Evolutionary conservation across 2,113 vertebrate genomes (phyloP).

Genomic region (Laticauda colubrina): DNA sequence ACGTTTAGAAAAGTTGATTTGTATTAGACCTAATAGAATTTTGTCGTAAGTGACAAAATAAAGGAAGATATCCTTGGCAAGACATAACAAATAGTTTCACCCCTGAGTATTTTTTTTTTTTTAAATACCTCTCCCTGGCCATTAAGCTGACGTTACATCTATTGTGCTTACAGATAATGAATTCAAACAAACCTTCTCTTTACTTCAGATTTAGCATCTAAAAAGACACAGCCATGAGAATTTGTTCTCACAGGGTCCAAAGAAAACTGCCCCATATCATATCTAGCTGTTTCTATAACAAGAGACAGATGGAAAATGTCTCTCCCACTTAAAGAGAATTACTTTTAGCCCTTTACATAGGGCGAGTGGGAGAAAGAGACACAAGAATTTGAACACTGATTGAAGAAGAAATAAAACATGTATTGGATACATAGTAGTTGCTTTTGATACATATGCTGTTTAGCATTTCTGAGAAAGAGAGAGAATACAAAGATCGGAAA

Average conservation of each 20-base stretch:
- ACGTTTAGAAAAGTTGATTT: background rate
- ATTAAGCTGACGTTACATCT: background rate
- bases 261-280: background rate
- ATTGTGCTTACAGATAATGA: background rate
- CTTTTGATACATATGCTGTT: background rate
- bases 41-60: background rate
- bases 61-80: background rate
- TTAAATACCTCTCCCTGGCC: background rate
- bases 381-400: background rate
- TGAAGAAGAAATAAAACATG: background rate
- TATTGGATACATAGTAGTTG: background rate
- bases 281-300: background rate
- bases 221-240: background rate
- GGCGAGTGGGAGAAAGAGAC: background rate
- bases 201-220: background rate
- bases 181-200: background rate
- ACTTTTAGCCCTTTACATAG: background rate
- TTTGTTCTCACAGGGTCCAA: background rate
- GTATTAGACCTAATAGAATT: background rate
- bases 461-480: background rate
- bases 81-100: background rate
- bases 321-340: background rate
- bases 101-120: background rate
- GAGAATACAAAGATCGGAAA: background rate
- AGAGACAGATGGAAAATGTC: background rate